phyloP scores from a whole-genome alignment of 2,797 vertebrate species.

The Gymnopithys bicolor region DNA sequence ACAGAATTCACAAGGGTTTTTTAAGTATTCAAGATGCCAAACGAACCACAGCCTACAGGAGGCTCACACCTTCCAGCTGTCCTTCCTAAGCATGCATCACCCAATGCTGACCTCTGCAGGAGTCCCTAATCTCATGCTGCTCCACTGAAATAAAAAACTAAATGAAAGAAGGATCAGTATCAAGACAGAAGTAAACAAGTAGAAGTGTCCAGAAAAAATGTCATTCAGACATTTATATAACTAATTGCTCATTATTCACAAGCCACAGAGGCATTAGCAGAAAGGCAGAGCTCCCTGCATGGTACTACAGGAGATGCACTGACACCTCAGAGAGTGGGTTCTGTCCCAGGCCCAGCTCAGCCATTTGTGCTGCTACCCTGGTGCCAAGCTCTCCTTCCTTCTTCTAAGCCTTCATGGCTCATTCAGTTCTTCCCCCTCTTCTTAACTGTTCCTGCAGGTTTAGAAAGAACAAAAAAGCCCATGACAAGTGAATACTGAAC shows the following conservation, averaged over 20 bases:
- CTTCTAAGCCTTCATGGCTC: background rate
- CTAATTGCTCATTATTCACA: background rate
- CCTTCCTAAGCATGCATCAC: background rate
- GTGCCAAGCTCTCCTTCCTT: background rate
- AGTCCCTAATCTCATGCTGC: no score
- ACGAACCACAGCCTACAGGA: background rate
- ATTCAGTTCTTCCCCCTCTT: background rate
- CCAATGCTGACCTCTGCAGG: rapidly evolving
- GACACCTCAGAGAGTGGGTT: background rate
- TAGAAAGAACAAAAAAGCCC: background rate
- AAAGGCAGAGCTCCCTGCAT: background rate
- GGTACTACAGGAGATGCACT: rapidly evolving
- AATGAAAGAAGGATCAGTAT: no score
- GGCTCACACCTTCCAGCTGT: no score
- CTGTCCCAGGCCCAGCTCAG: background rate
- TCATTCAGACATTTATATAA: background rate
- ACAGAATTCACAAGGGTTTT: background rate
- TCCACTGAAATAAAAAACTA: background rate
- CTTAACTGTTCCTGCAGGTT: background rate
- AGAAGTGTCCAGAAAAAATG: background rate
- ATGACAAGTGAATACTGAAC: background rate
- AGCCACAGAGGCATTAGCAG: background rate
- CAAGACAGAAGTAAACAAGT: no score
- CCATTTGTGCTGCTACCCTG: background rate
- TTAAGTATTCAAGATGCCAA: background rate